phyloP scores from a whole-genome alignment of 1,140 invertebrate genomes.

The Campodea augens region DNA sequence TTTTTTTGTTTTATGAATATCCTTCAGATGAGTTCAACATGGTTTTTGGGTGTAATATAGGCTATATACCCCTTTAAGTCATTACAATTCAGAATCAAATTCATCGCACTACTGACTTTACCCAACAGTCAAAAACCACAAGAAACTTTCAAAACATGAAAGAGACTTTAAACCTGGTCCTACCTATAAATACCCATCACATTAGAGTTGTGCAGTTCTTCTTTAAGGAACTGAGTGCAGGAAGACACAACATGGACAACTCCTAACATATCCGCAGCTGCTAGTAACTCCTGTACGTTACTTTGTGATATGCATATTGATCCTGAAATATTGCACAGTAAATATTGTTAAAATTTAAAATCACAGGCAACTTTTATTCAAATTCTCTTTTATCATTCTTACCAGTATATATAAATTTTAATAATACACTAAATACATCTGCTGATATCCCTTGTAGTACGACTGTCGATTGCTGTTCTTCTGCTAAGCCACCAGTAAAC shows the following conservation, averaged over 20 bases:
- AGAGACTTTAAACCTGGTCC: too few relatives aligned
- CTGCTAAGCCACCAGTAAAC: conserved; percentile 67
- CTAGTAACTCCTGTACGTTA: conserved; percentile 74
- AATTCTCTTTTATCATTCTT: background rate
- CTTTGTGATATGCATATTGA: conserved; percentile 35
- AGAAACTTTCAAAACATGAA: too few relatives aligned
- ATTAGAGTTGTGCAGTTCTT: conserved; percentile 75
- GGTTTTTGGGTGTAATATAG: too few relatives aligned
- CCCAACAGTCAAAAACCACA: too few relatives aligned
- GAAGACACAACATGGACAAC: conserved; percentile 63
- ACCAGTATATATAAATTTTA: background rate
- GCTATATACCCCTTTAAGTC: too few relatives aligned
- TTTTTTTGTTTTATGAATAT: too few relatives aligned
- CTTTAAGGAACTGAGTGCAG: conserved; percentile 71
- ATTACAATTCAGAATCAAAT: too few relatives aligned
- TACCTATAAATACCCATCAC: conserved; percentile 72
- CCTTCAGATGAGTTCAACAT: too few relatives aligned
- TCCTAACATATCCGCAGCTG: conserved; percentile 84
- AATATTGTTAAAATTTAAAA: background rate
- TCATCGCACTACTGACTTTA: too few relatives aligned
- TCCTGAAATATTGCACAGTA: conserved; percentile 19
- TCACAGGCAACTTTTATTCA: background rate
- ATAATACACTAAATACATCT: too few relatives aligned
- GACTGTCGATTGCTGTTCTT: conserved; percentile 61
- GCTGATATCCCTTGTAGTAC: too few relatives aligned